Evolutionary conservation across 2,113 vertebrate genomes (phyloP).

Genomic region (Daubentonia madagascariensis): DNA sequence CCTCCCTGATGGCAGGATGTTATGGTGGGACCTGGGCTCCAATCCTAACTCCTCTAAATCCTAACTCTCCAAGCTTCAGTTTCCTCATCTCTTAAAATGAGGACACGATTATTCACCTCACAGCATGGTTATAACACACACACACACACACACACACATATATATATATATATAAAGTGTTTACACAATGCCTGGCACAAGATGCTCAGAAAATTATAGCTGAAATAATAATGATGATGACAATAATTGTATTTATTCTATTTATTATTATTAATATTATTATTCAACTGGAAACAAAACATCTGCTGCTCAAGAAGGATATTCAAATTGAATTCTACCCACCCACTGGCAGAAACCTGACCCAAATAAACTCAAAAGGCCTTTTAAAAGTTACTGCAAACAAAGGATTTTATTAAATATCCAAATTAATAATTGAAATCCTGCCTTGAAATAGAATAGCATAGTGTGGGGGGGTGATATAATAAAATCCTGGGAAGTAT

Average conservation of each 20-base stretch:
- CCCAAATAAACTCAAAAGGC: constrained; percentile 38
- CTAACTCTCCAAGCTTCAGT: neutral
- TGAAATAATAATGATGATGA: constrained; percentile 37
- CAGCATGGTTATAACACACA: fast-evolving
- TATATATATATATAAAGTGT: neutral
- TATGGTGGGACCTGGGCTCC: neutral
- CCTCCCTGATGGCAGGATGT: no score
- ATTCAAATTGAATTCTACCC: constrained; percentile 20
- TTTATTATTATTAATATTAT: constrained; percentile 51
- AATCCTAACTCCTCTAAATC: no score
- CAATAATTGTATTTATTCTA: constrained; percentile 53
- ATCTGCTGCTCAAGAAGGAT: constrained; percentile 55
- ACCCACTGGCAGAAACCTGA: neutral
- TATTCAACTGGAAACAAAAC: constrained; percentile 70
- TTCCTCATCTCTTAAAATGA: neutral
- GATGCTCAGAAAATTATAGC: neutral
- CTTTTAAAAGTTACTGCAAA: constrained; percentile 61
- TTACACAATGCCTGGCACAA: neutral
- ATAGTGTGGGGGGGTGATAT: neutral
- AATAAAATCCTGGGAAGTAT: constrained; percentile 7
- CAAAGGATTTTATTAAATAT: constrained; percentile 63
- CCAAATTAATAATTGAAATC: constrained; percentile 65
- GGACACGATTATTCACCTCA: neutral
- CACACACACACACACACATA: neutral
- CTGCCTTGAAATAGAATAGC: constrained; percentile 41